These are phyloP conservation scores for Crocuta crocuta DNA, from an alignment of 2,113 vertebrate genomes.

Conservation along the genomic window DNA sequence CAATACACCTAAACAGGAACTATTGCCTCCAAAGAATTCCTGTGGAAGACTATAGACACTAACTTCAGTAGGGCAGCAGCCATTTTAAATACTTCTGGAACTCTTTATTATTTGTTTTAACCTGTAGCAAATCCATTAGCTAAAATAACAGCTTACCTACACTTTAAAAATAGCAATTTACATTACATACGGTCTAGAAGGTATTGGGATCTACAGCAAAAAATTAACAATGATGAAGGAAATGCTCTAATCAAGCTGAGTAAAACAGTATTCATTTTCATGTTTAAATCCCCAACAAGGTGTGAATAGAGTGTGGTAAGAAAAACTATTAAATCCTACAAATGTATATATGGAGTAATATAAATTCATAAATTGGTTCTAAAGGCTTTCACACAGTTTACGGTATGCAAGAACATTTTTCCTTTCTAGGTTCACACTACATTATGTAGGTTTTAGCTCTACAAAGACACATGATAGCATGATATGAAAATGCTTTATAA, in stretches of 20 bases:
- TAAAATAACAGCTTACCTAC: neutral
- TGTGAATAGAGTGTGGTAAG: neutral
- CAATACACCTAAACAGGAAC: neutral
- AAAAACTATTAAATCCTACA: constrained; percentile 10
- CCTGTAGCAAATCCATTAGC: neutral
- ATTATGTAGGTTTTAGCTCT: neutral
- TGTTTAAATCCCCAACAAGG: neutral
- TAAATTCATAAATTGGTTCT: neutral
- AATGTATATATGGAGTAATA: neutral
- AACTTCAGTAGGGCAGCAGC: neutral
- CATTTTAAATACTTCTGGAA: neutral
- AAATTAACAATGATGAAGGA: neutral
- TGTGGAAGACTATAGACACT: neutral
- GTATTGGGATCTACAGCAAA: neutral
- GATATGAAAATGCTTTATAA: neutral
- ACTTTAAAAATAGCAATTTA: constrained; percentile 44
- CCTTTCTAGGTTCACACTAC: neutral
- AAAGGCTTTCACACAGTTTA: neutral
- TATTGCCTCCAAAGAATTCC: neutral
- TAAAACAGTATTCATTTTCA: constrained; percentile 14
- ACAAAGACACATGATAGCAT: neutral
- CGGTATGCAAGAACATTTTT: neutral
- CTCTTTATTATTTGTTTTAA: neutral
- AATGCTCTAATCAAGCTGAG: neutral
- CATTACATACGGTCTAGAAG: neutral